Base-by-base conservation (phyloP, 2,113 vertebrate genomes). In the Phalacrocorax aristotelis region DNA sequence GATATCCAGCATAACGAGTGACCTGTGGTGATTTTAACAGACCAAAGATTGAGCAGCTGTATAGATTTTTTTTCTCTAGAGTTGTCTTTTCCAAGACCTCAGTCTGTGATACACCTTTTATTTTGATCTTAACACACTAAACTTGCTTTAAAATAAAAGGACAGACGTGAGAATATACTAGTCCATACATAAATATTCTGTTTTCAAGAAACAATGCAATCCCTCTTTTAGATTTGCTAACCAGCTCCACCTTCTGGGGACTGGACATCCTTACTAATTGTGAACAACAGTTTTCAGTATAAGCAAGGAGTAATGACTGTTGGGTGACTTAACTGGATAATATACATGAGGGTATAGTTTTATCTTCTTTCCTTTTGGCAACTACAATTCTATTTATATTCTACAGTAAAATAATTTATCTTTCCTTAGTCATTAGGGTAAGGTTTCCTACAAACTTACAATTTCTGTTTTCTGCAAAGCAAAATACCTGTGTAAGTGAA, bases 211-310 rank as follows among this genome's bases (percentile, higher is more conserved):
- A 25, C 58, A 30, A 14, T 26, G 4, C 51, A 52, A 7, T 57
- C 65, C 9, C 17, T 15, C 42, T 91, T 64, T 54, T 68, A 96
- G 77, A 44, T 97, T 97, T 97, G 95, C 87, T 46, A 90, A 55
- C 79, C 89, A 96, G 97, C 83, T 96, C 98, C 98, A 98, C 76
- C 97, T 98, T 95, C 97, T 98, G 98, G 70, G 34, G 40, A 83
- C 5, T 68, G 89, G 48, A 21, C 32, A 70, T 80, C 27, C 34
- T 49, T 49, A 21, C 25, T 83, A 65, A 65, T 20, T 57, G 46
- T 48, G 34, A 68, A 21, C 7, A 20, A 60, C 36, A 62, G 15
- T 27, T 85, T 68, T 65, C 69, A 30, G 9, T 34, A 22, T 42
- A n/a, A 77, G 51, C 51, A 57, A 81, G 32, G 4, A 52, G 17